Evolutionary conservation across 1,140 invertebrate genomes (phyloP), one percentile per base, ranked within the genome.

Genomic region (Drosophila triauraria): DNA sequence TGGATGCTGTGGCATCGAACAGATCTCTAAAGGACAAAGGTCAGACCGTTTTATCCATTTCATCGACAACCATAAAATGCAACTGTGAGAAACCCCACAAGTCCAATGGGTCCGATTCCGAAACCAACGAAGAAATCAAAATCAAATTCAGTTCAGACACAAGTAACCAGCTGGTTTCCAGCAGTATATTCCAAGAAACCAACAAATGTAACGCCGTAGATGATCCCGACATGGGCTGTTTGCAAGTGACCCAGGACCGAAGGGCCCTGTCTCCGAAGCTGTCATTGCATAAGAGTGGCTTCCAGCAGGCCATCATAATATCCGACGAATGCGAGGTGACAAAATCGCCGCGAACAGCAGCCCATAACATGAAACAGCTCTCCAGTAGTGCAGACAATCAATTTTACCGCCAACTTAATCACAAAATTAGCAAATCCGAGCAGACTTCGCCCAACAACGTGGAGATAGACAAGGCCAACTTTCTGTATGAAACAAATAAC

Each of bases 381-480:
- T 44, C 57, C 42, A 56, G 42, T 53, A 75, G 53, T 63, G 63
- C 53, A 63, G 86, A 86, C 77, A 91, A 78, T 82, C 70, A 76
- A 58, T 75, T 53, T 35, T 75, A 58, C 47, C 44, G 53, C n/a
- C 65, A 78, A 50, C 54, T 77, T 47, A 77, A 54, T 40, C 58
- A 78, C 46, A 77, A 74, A 57, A 91, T 82, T 44, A 72, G 81
- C 60, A 88, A 80, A 72, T 91, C 88, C 4, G 92, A 93, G 72
- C 91, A 92, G 58, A 92, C 92, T 10, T 93, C 93, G 4, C 93
- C 93, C 27, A 92, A 87, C 67, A 81, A 86, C 47, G 58, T 91
- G 3, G 91, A 91, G 38, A 67, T 81, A 20, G 75, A 78, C 17
- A 84, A 85, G 4, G 43, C 68, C 5, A 87, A 59, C 47, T 83